Base-by-base conservation (phyloP, 1,140 invertebrate genomes). In the Drosophila triauraria region DNA sequence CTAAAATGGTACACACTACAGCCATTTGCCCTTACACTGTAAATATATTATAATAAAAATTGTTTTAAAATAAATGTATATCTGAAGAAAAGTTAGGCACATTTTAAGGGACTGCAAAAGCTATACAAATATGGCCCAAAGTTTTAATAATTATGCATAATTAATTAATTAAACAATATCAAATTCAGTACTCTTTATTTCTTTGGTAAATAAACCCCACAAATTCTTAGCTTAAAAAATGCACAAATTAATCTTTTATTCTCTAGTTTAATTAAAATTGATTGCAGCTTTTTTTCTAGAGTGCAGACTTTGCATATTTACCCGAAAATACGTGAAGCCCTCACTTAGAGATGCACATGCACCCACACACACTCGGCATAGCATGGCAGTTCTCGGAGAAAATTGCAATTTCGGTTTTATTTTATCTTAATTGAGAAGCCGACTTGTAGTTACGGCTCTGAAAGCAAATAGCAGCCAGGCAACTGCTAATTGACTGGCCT, bases 401-500 rank as follows among this genome's bases (percentile, higher is more conserved):
- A 82, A 74, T 76, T 67, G 75, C 74, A 90, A 75, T 90, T 85
- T 88, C 59, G 78, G 69, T 90, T 88, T 88, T 85, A 85, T 90
- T 88, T 90, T 88, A 90, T 82, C 75, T 81, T 75, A 88, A 79
- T 88, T 81, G 56, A 53, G 69, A 54, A 64, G 64, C 69, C 79
- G 70, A 69, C 65, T 82, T 86, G 59, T 67, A 75, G 75, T 75
- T 86, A 75, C 81, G 72, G 53, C 40, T 50, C n/a, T 72, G 64
- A 68, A 67, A 64, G 75, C 67, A 82, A 87, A 87, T 77, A 83
- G 43, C 48, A 78, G 75, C 54, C 67, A 87, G 68, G 80, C 72
- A 87, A 75, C 78, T 87, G 80, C 69, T 90, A 87, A 87, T 87
- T 87, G 85, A 90, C 80, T 87, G 77, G 84, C 84, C 83, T 80